Percentiles rank a stretch among this genome's conserved stretches.
Conservation (phyloP, 2,113 vertebrate species). For the Perca flavescens region DNA sequence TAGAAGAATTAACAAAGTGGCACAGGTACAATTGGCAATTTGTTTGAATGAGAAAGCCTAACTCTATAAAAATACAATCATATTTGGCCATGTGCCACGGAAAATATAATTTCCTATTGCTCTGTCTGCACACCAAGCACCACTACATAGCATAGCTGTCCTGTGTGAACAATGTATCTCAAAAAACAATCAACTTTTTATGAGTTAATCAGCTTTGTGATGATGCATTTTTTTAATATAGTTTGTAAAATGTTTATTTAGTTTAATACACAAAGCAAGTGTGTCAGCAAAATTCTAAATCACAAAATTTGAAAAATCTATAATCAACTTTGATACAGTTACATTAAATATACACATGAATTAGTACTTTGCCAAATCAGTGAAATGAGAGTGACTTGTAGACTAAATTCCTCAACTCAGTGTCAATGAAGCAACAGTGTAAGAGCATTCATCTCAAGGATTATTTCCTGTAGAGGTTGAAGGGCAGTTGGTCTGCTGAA, state of each 20-base stretch:
- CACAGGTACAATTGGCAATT: background rate
- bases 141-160: background rate
- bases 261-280: background rate
- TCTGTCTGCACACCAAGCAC: background rate
- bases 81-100: background rate
- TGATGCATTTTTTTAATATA: too few species aligned
- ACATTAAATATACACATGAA: background rate
- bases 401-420: background rate
- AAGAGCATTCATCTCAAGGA: constrained; percentile 3
- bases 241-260: background rate
- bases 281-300: background rate
- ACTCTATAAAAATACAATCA: background rate
- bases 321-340: background rate
- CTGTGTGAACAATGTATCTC: background rate
- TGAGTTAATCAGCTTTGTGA: background rate
- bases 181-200: background rate
- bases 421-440: background rate
- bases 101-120: background rate
- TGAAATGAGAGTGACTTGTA: background rate
- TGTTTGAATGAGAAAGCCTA: background rate
- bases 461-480: constrained; percentile 16
- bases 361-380: background rate
- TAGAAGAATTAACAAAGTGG: background rate
- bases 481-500: constrained; percentile 6
- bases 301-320: too few species aligned